Evolutionary conservation across 1,140 invertebrate genomes (phyloP).

Genomic region (Brachionus rubens): DNA sequence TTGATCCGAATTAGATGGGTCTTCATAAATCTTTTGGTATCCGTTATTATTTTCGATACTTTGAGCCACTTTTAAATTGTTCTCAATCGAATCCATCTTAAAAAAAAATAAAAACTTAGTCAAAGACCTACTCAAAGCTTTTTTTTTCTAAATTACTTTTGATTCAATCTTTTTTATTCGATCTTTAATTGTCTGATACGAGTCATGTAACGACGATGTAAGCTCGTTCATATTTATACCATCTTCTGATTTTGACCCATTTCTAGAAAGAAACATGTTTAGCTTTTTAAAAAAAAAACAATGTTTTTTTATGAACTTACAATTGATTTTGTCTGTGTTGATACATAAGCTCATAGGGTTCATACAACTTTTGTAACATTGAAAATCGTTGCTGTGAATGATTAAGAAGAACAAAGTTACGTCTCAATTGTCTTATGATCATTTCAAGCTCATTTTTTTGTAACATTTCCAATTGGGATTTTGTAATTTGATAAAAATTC

Average conservation of each 20-base stretch:
- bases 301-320: neutral
- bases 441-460: constrained; percentile 43
- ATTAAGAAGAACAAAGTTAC: constrained; percentile 39
- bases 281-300: too few relatives aligned
- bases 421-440: constrained; percentile 40
- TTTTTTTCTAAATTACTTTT: neutral
- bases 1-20: neutral
- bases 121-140: neutral
- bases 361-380: constrained; percentile 6
- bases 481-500: constrained; percentile 1
- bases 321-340: constrained; percentile 35
- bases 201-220: constrained; percentile 13
- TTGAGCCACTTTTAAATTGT: constrained; percentile 11
- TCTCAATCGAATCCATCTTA: constrained; percentile 41
- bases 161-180: constrained; percentile 35
- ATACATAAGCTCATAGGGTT: constrained; percentile 30
- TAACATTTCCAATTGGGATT: constrained; percentile 13
- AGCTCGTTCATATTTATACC: constrained; percentile 9
- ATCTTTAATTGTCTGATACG: constrained; percentile 26
- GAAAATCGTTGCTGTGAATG: constrained; percentile 44
- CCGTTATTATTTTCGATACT: neutral
- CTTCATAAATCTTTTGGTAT: constrained; percentile 27
- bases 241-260: constrained; percentile 1
- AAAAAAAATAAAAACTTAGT: neutral
- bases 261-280: constrained; percentile 17